Percentiles rank a stretch among this genome's conserved stretches.
Evolutionary conservation across 2,888 invertebrate species (phyloP).

Genomic region (Dolichopus griseipennis): DNA sequence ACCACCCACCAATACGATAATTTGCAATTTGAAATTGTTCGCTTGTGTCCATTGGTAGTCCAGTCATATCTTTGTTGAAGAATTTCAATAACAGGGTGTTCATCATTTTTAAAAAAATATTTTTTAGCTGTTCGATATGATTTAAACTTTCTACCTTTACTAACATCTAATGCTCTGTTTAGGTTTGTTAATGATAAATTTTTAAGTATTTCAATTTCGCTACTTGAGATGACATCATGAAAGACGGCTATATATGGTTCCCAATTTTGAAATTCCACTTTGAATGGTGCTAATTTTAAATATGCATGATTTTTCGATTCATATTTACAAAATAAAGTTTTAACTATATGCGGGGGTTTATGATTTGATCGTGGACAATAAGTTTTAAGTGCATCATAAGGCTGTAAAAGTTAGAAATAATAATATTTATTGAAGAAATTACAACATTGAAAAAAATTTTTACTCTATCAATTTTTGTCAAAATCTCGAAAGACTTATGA

Average conservation of each 20-base stretch:
- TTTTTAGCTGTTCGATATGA: no score
- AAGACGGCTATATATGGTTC: conserved; percentile 46
- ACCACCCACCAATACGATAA: conserved; percentile 46
- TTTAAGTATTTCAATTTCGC: conserved; percentile 47
- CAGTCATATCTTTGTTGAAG: conserved; percentile 46
- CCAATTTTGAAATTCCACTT: conserved; percentile 44
- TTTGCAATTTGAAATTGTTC: conserved; percentile 49
- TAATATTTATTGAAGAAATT: no score
- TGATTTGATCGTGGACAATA: conserved; percentile 45
- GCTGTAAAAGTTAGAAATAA: no score
- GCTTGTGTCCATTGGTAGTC: conserved; percentile 48
- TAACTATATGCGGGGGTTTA: conserved; percentile 28
- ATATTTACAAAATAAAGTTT: conserved; percentile 32
- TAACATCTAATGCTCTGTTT: conserved; percentile 54
- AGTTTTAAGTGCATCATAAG: background rate
- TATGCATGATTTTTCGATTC: conserved; percentile 30
- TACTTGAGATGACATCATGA: conserved; percentile 47
- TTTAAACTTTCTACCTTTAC: conserved; percentile 45
- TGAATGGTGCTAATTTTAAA: conserved; percentile 36
- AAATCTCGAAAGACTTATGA: background rate
- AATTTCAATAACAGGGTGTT: conserved; percentile 29
- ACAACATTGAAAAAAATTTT: no score
- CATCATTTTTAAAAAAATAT: background rate
- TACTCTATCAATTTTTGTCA: no score
- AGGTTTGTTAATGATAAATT: conserved; percentile 35